phyloP scores from a whole-genome alignment of 2,797 vertebrate species.

The Trichosurus vulpecula region DNA sequence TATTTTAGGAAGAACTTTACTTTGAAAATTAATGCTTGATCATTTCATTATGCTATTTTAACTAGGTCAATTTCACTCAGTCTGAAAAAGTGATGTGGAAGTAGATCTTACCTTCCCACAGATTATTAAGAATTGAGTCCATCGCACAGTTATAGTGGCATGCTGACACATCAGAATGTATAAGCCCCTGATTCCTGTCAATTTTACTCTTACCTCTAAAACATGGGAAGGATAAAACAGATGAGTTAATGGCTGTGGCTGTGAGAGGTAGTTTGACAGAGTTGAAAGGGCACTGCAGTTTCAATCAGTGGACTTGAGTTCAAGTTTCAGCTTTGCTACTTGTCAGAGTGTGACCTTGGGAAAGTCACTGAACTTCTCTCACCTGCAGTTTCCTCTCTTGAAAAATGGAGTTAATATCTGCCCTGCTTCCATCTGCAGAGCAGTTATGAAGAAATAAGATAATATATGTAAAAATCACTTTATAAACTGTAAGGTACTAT shows the following conservation, averaged over 20 bases:
- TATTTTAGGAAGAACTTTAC: background rate
- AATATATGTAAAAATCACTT: background rate
- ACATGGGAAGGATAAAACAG: background rate
- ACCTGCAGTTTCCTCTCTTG: background rate
- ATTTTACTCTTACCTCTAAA: background rate
- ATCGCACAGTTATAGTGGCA: background rate
- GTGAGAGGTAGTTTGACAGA: background rate
- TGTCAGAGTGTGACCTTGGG: background rate
- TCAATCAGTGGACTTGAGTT: background rate
- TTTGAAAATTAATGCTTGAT: background rate
- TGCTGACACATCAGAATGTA: background rate
- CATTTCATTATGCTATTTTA: background rate
- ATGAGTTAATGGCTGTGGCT: background rate
- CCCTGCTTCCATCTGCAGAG: background rate
- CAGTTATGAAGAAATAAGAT: background rate
- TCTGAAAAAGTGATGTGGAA: background rate
- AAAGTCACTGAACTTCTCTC: constrained; percentile 6
- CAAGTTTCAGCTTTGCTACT: background rate
- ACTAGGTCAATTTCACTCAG: background rate
- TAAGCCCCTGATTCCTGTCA: background rate
- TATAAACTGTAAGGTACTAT: background rate
- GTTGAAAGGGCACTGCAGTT: background rate
- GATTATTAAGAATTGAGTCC: background rate
- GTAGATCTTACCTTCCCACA: background rate
- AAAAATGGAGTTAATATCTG: constrained; percentile 12